phyloP scores from a whole-genome alignment of 2,797 vertebrate genomes.

The Bradypodion ventrale region DNA sequence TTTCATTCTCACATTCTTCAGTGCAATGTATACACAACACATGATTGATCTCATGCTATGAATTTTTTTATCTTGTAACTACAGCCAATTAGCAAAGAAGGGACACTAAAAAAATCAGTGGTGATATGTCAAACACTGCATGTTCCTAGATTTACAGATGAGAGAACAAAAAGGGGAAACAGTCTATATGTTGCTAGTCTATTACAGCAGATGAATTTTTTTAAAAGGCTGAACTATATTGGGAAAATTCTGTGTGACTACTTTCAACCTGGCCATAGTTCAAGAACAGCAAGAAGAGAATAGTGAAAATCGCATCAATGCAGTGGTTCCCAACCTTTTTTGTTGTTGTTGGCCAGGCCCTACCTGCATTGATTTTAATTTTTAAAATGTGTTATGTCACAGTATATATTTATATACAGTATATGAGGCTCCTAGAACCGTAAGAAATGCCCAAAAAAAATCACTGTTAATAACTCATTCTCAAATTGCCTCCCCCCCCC shows the following conservation, averaged over 20 bases:
- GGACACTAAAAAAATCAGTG: not conserved
- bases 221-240: not conserved
- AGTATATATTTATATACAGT: too few species aligned
- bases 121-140: not conserved
- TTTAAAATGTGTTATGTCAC: too few species aligned
- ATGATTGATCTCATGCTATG: not conserved
- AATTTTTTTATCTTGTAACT: not conserved
- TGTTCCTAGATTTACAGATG: not conserved
- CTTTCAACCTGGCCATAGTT: not conserved
- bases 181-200: too few species aligned
- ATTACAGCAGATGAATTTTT: not conserved
- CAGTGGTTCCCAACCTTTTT: too few species aligned
- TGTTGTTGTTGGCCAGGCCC: too few species aligned
- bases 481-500: too few species aligned
- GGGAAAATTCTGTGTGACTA: not conserved
- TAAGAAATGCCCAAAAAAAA: too few species aligned
- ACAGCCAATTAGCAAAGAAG: not conserved
- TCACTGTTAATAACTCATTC: too few species aligned
- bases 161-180: not conserved
- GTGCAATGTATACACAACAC: not conserved
- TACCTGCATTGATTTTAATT: too few species aligned
- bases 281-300: not conserved
- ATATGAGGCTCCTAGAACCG: too few species aligned
- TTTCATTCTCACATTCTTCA: not conserved
- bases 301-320: slow-evolving; percentile 21